These are phyloP conservation scores for Apamea crenata DNA, from an alignment of 2,888 invertebrate species.

Conservation along the genomic window DNA sequence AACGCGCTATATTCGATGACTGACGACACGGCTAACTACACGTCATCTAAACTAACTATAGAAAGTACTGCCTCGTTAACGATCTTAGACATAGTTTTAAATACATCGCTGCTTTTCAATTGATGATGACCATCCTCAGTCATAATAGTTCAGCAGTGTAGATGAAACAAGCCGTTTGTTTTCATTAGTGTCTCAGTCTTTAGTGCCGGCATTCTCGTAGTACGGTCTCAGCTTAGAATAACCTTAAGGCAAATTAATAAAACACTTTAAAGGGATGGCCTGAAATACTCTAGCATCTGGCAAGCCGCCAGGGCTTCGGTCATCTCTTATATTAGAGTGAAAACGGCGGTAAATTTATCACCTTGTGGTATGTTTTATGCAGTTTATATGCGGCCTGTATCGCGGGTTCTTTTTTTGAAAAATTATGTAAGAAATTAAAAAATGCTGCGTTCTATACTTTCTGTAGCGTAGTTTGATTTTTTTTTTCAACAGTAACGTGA, in stretches of 20 bases:
- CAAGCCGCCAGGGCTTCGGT: conserved; percentile 80
- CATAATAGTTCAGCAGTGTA: conserved; percentile 41
- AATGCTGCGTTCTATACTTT: conserved; percentile 4
- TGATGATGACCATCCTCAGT: conserved; percentile 1
- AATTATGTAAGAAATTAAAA: conserved; percentile 41
- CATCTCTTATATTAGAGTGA: conserved; percentile 80
- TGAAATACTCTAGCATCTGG: conserved; percentile 85
- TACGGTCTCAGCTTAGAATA: conserved; percentile 77
- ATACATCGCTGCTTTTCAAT: conserved; percentile 50
- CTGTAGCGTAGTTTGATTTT: not conserved
- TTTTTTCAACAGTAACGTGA: conserved; percentile 2
- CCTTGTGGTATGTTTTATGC: conserved; percentile 63
- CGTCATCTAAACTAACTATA: conserved; percentile 58
- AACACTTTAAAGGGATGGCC: conserved; percentile 87
- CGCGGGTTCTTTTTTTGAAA: conserved; percentile 34
- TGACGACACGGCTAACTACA: conserved; percentile 61
- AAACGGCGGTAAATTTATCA: conserved; percentile 68
- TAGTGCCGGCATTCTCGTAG: conserved; percentile 66
- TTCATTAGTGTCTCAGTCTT: conserved; percentile 41
- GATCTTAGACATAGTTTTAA: conserved; percentile 13
- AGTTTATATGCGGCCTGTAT: conserved; percentile 38
- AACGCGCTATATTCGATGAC: conserved; percentile 61
- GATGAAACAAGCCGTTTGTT: conserved; percentile 48
- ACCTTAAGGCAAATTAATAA: conserved; percentile 88
- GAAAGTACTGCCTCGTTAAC: conserved; percentile 22